These are phyloP conservation scores for Gambelia wislizenii DNA, from an alignment of 2,797 vertebrate genomes.

Conservation along the genomic window DNA sequence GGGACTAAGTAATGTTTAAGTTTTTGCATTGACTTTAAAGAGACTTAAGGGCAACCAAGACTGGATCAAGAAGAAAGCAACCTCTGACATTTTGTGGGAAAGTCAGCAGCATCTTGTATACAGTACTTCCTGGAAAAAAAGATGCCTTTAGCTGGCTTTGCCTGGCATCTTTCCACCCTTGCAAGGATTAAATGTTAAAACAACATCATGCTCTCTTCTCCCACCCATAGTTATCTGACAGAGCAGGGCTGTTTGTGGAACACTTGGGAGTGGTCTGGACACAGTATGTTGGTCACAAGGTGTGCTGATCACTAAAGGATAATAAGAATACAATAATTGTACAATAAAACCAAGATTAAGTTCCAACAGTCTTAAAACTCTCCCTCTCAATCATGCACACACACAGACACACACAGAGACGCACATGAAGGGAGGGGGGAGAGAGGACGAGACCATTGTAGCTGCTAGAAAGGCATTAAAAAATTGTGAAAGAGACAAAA, in stretches of 20 bases:
- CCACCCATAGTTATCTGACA: neutral
- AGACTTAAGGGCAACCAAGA: neutral
- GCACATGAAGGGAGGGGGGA: too few species aligned
- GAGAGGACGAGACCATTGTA: neutral
- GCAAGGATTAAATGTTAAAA: neutral
- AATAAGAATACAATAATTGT: neutral
- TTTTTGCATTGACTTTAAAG: neutral
- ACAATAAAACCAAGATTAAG: neutral
- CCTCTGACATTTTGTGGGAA: constrained; percentile 7
- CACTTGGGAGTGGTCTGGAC: constrained; percentile 8
- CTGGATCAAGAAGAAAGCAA: neutral
- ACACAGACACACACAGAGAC: neutral
- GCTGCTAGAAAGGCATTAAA: constrained; percentile 29
- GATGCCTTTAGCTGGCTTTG: constrained; percentile 9
- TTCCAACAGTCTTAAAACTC: neutral
- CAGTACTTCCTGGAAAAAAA: neutral
- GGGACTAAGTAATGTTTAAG: neutral
- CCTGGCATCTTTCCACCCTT: neutral
- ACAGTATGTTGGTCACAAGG: constrained; percentile 12
- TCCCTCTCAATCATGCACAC: neutral
- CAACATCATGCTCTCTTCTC: constrained; percentile 30
- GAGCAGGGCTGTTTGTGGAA: constrained; percentile 26
- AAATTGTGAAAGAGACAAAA: constrained; percentile 13
- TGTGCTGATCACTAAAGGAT: neutral
- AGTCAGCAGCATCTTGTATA: constrained; percentile 8